Conservation (phyloP, 2,113 vertebrate genomes). For the Chinchilla lanigera region DNA sequence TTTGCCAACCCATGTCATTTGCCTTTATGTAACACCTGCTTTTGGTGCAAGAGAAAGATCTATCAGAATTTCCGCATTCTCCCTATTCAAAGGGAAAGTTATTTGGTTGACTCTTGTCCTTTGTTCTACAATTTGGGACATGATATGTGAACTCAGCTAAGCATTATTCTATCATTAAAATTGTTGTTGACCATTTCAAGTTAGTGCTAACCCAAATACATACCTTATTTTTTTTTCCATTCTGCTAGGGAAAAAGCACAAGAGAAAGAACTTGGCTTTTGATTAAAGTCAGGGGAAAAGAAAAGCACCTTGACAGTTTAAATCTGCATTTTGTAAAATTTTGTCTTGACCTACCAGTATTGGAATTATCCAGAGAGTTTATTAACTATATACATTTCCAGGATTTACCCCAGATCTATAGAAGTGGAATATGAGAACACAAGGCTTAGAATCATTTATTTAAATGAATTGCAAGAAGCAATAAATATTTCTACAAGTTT, state of each 20-base stretch:
- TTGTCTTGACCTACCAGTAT: background rate
- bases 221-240: background rate
- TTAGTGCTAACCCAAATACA: slow-evolving; percentile 33
- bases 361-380: background rate
- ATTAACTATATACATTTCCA: background rate
- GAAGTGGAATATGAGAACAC: background rate
- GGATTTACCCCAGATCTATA: background rate
- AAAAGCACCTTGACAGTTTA: background rate
- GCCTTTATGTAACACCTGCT: slow-evolving; percentile 55
- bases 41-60: slow-evolving; percentile 27
- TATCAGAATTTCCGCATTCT: slow-evolving; percentile 54
- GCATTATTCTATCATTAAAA: slow-evolving; percentile 43
- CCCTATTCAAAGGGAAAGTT: background rate
- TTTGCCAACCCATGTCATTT: background rate
- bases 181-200: slow-evolving; percentile 33
- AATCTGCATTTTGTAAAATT: background rate
- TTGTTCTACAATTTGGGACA: slow-evolving; percentile 17
- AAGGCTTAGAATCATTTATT: background rate
- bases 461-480: background rate
- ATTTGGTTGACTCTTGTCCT: background rate
- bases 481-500: background rate
- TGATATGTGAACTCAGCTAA: background rate
- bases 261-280: background rate
- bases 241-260: background rate
- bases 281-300: background rate